Percentiles rank a stretch among this genome's conserved stretches.
phyloP scores from a whole-genome alignment of 2,888 invertebrate genomes.

The Theretra japonica region DNA sequence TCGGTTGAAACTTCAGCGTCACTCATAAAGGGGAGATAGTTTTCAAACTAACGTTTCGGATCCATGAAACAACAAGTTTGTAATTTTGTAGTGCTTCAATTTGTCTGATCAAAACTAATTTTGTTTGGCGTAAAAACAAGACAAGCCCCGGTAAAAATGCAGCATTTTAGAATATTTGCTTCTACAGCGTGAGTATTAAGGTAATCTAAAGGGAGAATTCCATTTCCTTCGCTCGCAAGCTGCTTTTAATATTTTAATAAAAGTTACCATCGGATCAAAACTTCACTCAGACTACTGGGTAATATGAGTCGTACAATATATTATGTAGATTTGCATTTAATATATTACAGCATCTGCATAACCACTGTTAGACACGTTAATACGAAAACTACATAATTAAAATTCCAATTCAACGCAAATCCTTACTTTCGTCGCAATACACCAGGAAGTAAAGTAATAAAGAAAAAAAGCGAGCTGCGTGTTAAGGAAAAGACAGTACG shows the following conservation, averaged over 20 bases:
- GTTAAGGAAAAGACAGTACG: not conserved
- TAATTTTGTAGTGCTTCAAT: constrained; percentile 33
- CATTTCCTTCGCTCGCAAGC: not conserved
- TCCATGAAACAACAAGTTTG: constrained; percentile 46
- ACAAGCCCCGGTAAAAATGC: not conserved
- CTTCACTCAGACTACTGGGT: not conserved
- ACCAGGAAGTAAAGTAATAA: not conserved
- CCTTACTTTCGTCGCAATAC: not conserved
- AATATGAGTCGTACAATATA: not conserved
- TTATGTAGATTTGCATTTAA: not conserved
- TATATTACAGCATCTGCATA: not conserved
- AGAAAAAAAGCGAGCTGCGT: not conserved
- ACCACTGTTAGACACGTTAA: not conserved
- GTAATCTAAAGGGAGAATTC: constrained; percentile 7
- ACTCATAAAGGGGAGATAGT: constrained; percentile 35
- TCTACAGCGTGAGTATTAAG: not conserved
- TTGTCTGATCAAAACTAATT: constrained; percentile 33
- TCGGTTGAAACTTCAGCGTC: constrained; percentile 4
- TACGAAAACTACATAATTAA: not conserved
- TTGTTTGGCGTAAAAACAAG: constrained; percentile 23
- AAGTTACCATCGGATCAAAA: not conserved
- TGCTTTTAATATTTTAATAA: not conserved
- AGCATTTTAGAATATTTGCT: not conserved
- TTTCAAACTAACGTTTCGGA: constrained; percentile 45
- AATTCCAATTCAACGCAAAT: not conserved